Conservation (phyloP, 2,797 vertebrate genomes). For the Apodemus agrarius region DNA sequence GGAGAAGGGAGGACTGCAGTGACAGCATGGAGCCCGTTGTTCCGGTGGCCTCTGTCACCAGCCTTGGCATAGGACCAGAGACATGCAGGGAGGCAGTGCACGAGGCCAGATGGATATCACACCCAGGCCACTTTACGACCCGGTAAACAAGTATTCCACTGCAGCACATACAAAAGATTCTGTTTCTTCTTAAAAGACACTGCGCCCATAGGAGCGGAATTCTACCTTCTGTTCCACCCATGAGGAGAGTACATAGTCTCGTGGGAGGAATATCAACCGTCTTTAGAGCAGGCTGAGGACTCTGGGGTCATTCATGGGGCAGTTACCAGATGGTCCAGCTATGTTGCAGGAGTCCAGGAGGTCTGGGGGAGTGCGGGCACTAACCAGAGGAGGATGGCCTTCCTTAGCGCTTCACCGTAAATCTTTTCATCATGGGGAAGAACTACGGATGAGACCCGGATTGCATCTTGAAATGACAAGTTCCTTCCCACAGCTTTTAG, state of each 20-base stretch:
- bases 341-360: rapidly evolving
- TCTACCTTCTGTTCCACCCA: not conserved
- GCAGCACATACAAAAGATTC: not conserved
- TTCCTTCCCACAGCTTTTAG: conserved; percentile 46
- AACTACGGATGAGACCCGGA: conserved; percentile 45
- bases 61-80: not conserved
- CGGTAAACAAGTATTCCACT: not conserved
- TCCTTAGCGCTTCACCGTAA: rapidly evolving
- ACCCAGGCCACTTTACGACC: not conserved
- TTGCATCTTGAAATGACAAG: conserved; percentile 62
- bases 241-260: rapidly evolving
- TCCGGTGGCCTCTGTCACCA: not conserved
- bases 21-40: not conserved
- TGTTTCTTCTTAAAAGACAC: not conserved
- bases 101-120: no score
- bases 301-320: rapidly evolving
- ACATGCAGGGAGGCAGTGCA: not conserved
- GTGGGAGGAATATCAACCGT: rapidly evolving
- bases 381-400: rapidly evolving
- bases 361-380: rapidly evolving
- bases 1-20: not conserved
- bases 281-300: not conserved
- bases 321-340: rapidly evolving
- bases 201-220: no score
- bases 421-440: not conserved